Evolutionary conservation across 92 coral and sea anemone genomes (phyloP).

Genomic region (Heliopora coerulea): DNA sequence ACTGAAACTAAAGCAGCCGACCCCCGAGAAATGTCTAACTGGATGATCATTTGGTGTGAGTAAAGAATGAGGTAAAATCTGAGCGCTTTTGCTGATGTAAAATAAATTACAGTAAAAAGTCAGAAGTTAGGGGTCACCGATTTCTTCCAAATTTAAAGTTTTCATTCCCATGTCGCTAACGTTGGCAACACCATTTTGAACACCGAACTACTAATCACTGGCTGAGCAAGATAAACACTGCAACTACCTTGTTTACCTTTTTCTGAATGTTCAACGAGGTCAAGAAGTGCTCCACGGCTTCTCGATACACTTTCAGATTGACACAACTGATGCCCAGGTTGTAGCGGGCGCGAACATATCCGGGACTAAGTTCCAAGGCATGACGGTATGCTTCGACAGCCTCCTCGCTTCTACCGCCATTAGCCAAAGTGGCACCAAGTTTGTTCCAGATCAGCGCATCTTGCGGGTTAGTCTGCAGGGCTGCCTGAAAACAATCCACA

Average conservation of each 20-base stretch:
- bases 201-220: too few species aligned
- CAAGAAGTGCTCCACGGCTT: slow-evolving; percentile 91
- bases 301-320: slow-evolving; percentile 79
- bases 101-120: too few species aligned
- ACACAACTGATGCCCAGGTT: slow-evolving; percentile 97
- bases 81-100: too few species aligned
- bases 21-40: too few species aligned
- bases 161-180: too few species aligned
- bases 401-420: slow-evolving; percentile 99
- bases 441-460: slow-evolving; percentile 94
- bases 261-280: slow-evolving; percentile 92
- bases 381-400: slow-evolving; percentile 99
- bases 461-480: slow-evolving; percentile 70
- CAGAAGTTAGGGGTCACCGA: too few species aligned
- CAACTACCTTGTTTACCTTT: too few species aligned
- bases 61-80: too few species aligned
- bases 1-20: background rate
- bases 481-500: slow-evolving; percentile 96
- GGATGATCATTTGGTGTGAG: too few species aligned
- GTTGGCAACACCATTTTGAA: too few species aligned
- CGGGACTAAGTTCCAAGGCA: slow-evolving; percentile 92
- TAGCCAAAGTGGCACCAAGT: slow-evolving; percentile 96
- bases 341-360: slow-evolving; percentile 91
- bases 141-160: too few species aligned
- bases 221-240: too few species aligned